Base-by-base conservation (phyloP, 2,113 vertebrate species). In the Siniperca knerii region DNA sequence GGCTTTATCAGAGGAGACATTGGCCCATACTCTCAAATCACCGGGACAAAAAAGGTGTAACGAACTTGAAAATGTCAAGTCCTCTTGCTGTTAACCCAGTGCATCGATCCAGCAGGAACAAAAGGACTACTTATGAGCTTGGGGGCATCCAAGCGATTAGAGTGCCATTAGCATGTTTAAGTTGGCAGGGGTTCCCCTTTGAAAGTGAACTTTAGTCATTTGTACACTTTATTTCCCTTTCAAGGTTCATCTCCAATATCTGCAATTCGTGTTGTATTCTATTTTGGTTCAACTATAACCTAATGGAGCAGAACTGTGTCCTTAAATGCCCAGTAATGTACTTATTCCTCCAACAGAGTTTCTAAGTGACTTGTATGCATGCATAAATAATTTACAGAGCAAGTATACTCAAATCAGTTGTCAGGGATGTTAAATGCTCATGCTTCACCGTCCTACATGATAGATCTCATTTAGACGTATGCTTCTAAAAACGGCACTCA, bases 61-160 rank as follows among this genome's bases (percentile, higher is more conserved):
- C 70, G 10, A 86, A 69, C 72, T 72, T 57, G 50, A 87, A 93
- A 92, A 90, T 78, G 81, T 83, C 75, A 90, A 52, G 67, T 29
- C 67, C 70, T 86, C 29, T 10, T 76, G 65, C 81, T 69, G 82
- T 89, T 88, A 92, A 85, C 80, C 40, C 55, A 5, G 37, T 37
- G 54, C 66, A 90, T 90, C 55, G 77, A 91, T 90, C 79, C 71
- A 48, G 60, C 62, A 64, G 67, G 33, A 81, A 61, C 44, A 84
- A 64, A 69, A 57, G 52, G 69, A 83, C 73, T 74, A 64, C 64
- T 84, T 78, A 79, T 62, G 66, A 86, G 75, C 67, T 60, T n/a
- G 48, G 58, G 35, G 67, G 72, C 16, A 33, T 55, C 21, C 37
- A 44, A 75, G 75, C 29, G 6, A 87, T 84, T 81, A 74, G 18